Evolutionary conservation across 2,797 vertebrate species (phyloP).

Genomic region (Ctenopoma kingsleyae): DNA sequence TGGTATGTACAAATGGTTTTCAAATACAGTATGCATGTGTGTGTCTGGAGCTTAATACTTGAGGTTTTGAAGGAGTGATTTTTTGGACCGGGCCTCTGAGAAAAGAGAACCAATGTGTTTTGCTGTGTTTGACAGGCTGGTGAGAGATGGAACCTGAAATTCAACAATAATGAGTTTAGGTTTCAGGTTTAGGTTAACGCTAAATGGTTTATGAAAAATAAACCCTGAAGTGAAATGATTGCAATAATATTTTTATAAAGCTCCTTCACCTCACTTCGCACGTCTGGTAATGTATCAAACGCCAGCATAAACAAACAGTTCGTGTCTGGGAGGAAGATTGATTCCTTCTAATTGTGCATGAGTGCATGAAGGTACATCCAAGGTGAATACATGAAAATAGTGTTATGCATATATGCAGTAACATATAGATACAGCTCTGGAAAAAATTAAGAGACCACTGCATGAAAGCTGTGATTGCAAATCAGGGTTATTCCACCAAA

Average conservation of each 20-base stretch:
- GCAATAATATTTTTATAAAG: slow-evolving; percentile 14
- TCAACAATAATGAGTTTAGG: not conserved
- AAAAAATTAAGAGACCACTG: too few relatives aligned
- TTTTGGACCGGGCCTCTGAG: slow-evolving; percentile 22
- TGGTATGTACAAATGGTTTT: slow-evolving; percentile 47
- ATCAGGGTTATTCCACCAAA: too few relatives aligned
- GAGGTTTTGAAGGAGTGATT: slow-evolving; percentile 20
- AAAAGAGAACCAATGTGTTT: slow-evolving; percentile 11
- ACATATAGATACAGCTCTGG: too few relatives aligned
- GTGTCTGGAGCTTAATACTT: slow-evolving; percentile 18
- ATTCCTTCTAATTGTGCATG: too few relatives aligned
- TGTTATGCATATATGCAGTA: not conserved
- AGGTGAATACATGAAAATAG: not conserved
- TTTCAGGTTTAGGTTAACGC: not conserved
- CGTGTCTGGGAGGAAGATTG: not conserved
- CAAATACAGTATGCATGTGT: slow-evolving; percentile 19
- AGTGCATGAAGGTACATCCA: not conserved
- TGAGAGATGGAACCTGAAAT: slow-evolving; percentile 15
- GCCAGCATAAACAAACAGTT: slow-evolving; percentile 12
- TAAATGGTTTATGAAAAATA: not conserved
- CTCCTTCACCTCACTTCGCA: not conserved
- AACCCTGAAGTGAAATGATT: not conserved
- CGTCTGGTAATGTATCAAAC: slow-evolving; percentile 5
- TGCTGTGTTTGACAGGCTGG: not conserved
- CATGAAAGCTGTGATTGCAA: too few relatives aligned